Conservation (phyloP, 2,888 invertebrate genomes). For the Gibbula magus region DNA sequence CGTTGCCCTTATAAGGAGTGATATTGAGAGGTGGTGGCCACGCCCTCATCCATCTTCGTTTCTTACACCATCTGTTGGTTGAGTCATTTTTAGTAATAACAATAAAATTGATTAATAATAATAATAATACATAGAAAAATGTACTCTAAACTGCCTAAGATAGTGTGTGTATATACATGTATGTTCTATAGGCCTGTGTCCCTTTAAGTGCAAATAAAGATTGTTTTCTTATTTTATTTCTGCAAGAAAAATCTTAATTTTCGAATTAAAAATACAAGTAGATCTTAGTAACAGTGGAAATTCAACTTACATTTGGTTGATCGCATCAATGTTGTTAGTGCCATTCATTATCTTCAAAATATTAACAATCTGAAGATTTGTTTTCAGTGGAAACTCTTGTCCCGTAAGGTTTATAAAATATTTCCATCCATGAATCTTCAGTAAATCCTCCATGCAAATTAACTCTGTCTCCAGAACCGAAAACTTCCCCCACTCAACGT, state of each 20-base stretch:
- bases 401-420: conserved; percentile 25
- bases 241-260: too few species aligned
- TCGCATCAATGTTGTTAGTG: conserved; percentile 16
- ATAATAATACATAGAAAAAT: too few species aligned
- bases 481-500: conserved; percentile 5
- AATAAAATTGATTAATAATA: too few species aligned
- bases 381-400: conserved; percentile 22
- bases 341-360: conserved; percentile 12
- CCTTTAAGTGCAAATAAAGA: too few species aligned
- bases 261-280: too few species aligned
- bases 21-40: neutral
- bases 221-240: too few species aligned
- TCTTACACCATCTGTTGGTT: neutral
- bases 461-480: conserved; percentile 16
- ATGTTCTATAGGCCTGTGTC: too few species aligned
- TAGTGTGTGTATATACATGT: too few species aligned
- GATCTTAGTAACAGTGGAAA: neutral
- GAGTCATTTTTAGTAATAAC: too few species aligned
- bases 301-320: neutral
- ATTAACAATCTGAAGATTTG: conserved; percentile 16
- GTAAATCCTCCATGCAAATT: conserved; percentile 20
- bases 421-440: conserved; percentile 7
- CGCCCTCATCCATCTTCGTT: neutral
- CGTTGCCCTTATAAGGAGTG: conserved; percentile 35
- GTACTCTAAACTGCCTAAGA: too few species aligned